Conservation (phyloP, 2,797 vertebrate species). For the Xenops minutus region DNA sequence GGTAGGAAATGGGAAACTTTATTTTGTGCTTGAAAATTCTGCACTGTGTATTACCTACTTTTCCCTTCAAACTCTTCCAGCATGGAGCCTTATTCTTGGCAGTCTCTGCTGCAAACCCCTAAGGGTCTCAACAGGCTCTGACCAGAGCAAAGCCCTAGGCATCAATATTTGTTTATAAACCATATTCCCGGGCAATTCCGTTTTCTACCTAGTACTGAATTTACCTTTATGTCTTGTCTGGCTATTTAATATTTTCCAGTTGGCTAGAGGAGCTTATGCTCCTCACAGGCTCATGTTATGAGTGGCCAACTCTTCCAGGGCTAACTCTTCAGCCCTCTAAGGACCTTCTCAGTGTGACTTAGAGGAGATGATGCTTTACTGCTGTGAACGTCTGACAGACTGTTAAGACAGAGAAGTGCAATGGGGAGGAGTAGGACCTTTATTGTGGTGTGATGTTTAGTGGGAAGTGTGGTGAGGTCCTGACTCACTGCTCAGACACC, state of each 20-base stretch:
- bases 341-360: background rate
- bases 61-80: background rate
- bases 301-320: background rate
- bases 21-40: conserved; percentile 3
- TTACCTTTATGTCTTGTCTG: background rate
- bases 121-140: background rate
- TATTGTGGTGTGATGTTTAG: background rate
- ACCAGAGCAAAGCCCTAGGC: background rate
- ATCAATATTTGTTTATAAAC: background rate
- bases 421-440: background rate
- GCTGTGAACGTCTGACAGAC: background rate
- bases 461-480: background rate
- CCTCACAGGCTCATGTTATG: background rate
- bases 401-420: background rate
- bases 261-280: background rate
- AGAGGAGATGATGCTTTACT: background rate
- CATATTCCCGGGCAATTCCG: background rate
- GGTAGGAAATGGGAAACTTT: background rate
- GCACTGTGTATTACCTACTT: background rate
- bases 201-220: background rate
- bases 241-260: background rate
- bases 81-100: background rate
- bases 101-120: background rate
- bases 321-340: background rate
- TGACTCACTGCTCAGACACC: conserved; percentile 1